Percentiles rank a stretch among this genome's conserved stretches.
Conservation (phyloP, 1,140 invertebrate species). For the Drosophila pseudoananassae region DNA sequence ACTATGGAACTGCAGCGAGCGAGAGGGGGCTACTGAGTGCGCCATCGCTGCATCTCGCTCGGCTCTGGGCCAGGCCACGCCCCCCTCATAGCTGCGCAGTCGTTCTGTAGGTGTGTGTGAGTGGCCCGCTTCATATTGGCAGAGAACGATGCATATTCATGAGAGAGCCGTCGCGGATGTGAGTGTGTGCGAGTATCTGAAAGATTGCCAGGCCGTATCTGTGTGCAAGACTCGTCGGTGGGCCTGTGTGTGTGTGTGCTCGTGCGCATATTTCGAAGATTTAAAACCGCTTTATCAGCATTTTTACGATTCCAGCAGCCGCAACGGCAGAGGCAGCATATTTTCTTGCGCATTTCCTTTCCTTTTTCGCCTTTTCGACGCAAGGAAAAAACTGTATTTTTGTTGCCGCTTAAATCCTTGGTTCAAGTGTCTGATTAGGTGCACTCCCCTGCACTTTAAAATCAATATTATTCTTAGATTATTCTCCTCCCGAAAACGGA, state of each 20-base stretch:
- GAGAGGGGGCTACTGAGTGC: slow-evolving; percentile 35
- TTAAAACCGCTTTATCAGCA: slow-evolving; percentile 75
- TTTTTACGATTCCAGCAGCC: slow-evolving; percentile 61
- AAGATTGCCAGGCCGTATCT: slow-evolving; percentile 19
- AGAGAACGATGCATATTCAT: slow-evolving; percentile 69
- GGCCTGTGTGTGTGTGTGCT: slow-evolving; percentile 41
- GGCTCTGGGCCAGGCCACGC: slow-evolving; percentile 48
- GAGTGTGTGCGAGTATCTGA: slow-evolving; percentile 13
- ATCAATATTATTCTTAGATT: slow-evolving; percentile 82
- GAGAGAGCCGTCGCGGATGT: slow-evolving; percentile 44
- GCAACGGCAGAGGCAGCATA: slow-evolving; percentile 31
- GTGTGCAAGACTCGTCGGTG: slow-evolving; percentile 15
- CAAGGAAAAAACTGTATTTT: slow-evolving; percentile 65
- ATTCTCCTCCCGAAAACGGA: slow-evolving; percentile 39
- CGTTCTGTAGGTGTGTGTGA: slow-evolving; percentile 46
- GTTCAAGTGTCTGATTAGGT: slow-evolving; percentile 80
- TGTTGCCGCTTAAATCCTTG: slow-evolving; percentile 79
- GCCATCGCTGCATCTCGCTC: slow-evolving; percentile 62
- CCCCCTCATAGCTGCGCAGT: slow-evolving; percentile 61
- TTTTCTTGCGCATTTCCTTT: slow-evolving; percentile 51
- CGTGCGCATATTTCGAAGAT: slow-evolving; percentile 65
- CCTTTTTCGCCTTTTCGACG: slow-evolving; percentile 32
- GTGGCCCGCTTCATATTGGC: slow-evolving; percentile 62
- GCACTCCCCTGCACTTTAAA: slow-evolving; percentile 74
- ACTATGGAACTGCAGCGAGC: slow-evolving; percentile 60